A percentile compares a stretch with the other conserved stretches of the same genome.
Evolutionary conservation across 37 sponge, comb jelly and placozoan genomes (phyloP).

Genomic region (Beroe ovata): DNA sequence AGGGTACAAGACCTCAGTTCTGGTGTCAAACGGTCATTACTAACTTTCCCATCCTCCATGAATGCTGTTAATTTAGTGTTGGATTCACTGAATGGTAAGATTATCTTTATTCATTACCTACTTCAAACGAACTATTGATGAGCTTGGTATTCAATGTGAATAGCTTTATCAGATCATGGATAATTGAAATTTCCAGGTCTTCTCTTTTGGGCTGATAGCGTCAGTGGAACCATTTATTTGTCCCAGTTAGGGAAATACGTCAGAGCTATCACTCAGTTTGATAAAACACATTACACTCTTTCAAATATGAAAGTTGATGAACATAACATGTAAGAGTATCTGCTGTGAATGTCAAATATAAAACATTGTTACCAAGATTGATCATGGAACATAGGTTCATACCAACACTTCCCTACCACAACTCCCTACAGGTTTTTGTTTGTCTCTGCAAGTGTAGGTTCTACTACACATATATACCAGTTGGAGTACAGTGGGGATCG

Average conservation of each 20-base stretch:
- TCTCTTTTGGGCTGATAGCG: background rate
- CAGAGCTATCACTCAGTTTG: background rate
- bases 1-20: no score
- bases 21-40: no score
- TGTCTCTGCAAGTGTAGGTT: conserved; percentile 2
- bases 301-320: background rate
- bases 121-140: no score
- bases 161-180: no score
- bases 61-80: no score
- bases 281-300: background rate
- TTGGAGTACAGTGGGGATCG: background rate
- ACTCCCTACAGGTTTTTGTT: conserved; percentile 20
- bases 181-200: conserved; percentile 10
- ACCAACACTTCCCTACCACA: background rate
- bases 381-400: background rate
- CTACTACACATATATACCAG: conserved; percentile 9
- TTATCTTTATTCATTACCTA: no score
- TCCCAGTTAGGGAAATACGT: background rate
- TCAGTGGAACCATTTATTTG: background rate
- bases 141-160: no score
- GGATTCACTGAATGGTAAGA: no score
- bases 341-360: no score
- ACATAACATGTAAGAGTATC: background rate
- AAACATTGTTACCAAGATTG: no score
- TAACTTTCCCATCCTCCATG: no score